Conservation (phyloP, 64 coral and sea anemone genomes). For the Hydrozoanthus tunicans region DNA sequence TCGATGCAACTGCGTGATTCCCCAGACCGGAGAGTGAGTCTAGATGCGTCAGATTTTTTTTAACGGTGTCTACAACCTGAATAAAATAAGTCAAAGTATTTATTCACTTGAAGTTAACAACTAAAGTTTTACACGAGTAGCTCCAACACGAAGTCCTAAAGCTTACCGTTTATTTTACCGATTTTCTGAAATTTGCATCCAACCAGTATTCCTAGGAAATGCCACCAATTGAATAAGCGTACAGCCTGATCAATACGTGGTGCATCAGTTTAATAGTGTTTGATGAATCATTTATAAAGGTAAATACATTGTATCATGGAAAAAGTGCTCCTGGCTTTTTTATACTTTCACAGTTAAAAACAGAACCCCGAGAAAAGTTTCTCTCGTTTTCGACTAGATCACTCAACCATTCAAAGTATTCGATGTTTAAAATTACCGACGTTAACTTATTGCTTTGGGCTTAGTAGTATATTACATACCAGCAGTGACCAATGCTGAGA, state of each 20-base stretch:
- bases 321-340: background rate
- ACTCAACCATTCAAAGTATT: background rate
- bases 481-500: conserved; percentile 1
- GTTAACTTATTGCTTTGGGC: background rate
- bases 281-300: background rate
- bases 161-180: background rate
- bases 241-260: background rate
- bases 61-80: conserved; percentile 3
- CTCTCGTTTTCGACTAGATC: background rate
- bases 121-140: background rate
- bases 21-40: conserved; percentile 7
- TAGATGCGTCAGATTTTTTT: background rate
- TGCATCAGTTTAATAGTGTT: background rate
- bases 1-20: background rate
- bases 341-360: background rate
- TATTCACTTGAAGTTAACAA: background rate
- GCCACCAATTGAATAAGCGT: background rate
- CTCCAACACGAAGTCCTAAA: background rate
- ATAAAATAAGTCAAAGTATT: conserved; percentile 17
- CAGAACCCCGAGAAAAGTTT: background rate
- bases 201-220: background rate
- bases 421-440: background rate
- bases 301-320: background rate
- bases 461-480: background rate
- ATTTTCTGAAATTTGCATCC: background rate